Percentiles rank a stretch among this genome's conserved stretches.
These are phyloP conservation scores for Hippocampus kuda DNA, from an alignment of 2,797 vertebrate species.

Conservation along the genomic window DNA sequence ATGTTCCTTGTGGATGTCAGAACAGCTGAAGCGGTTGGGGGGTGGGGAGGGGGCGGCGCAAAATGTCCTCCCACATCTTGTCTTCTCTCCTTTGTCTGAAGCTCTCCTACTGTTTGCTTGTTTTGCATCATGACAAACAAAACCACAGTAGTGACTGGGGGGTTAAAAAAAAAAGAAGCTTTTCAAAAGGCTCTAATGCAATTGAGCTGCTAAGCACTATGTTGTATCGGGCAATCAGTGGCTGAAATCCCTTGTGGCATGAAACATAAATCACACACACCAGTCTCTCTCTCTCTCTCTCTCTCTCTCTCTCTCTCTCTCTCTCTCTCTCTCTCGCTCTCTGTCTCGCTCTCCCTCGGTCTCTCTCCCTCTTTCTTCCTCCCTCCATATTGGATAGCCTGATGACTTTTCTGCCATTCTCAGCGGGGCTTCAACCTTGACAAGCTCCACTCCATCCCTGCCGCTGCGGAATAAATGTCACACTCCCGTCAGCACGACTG, in stretches of 20 bases:
- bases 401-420: constrained; percentile 38
- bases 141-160: constrained; percentile 40
- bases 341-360: constrained; percentile 19
- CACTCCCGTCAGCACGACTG: constrained; percentile 15
- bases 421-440: constrained; percentile 43
- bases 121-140: constrained; percentile 44
- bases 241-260: constrained; percentile 63
- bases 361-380: constrained; percentile 13
- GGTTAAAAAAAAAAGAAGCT: constrained; percentile 21
- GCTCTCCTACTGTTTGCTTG: background rate
- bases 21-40: background rate
- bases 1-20: background rate
- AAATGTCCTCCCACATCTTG: constrained; percentile 7
- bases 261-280: constrained; percentile 67
- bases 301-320: constrained; percentile 15
- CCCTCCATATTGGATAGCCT: constrained; percentile 27
- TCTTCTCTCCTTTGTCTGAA: constrained; percentile 14
- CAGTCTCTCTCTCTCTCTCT: constrained; percentile 37
- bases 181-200: constrained; percentile 61
- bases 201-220: constrained; percentile 64
- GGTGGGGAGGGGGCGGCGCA: too few relatives aligned
- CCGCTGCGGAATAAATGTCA: constrained; percentile 38
- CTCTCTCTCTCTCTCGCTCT: constrained; percentile 13
- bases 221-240: constrained; percentile 69
- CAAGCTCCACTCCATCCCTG: constrained; percentile 24